Evolutionary conservation across 2,797 vertebrate genomes (phyloP).

Genomic region (Sciurus vulgaris): DNA sequence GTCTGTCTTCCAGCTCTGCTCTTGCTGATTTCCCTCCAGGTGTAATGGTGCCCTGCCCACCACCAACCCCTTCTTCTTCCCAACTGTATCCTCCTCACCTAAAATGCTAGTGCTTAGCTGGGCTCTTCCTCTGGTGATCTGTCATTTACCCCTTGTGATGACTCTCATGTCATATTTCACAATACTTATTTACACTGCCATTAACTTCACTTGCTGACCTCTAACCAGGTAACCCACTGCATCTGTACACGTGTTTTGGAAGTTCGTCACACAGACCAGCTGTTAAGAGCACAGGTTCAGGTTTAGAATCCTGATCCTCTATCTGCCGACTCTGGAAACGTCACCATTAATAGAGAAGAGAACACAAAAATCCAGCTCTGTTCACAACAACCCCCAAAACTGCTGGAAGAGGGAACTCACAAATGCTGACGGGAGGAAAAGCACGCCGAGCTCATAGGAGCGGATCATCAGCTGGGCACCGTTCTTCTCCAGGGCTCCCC

Average conservation of each 20-base stretch:
- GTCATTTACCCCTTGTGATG: background rate
- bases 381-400: rapidly evolving
- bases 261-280: background rate
- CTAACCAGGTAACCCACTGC: background rate
- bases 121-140: background rate
- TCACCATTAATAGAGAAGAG: background rate
- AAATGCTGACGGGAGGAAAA: slow-evolving; percentile 95
- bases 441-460: slow-evolving; percentile 97
- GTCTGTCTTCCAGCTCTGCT: background rate
- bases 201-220: background rate
- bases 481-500: slow-evolving; percentile 97
- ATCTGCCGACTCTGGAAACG: no score
- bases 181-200: background rate
- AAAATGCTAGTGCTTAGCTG: no score
- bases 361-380: background rate
- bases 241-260: no score
- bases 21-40: no score
- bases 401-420: slow-evolving; percentile 90
- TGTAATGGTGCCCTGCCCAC: rapidly evolving
- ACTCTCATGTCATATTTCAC: background rate
- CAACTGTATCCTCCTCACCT: background rate
- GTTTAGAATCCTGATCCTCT: background rate
- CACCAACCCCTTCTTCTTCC: background rate
- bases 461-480: slow-evolving; percentile 96
- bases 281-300: background rate